Evolutionary conservation across 1,140 invertebrate genomes (phyloP), one percentile per base, ranked within the genome.

Genomic region (Drosophila bipectinata): DNA sequence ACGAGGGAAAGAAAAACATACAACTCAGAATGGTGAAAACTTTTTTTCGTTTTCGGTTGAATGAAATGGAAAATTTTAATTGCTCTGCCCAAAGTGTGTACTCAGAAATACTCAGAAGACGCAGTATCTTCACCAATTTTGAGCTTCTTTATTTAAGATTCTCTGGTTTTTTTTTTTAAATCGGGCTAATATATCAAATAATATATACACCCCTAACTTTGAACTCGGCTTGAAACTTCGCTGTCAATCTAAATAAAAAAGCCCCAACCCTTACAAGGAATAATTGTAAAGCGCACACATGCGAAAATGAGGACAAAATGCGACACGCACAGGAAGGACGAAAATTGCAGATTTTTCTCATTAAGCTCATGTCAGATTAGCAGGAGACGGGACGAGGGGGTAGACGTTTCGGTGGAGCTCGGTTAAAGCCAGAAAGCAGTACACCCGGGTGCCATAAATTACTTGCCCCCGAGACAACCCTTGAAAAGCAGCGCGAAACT

Each of bases 51-150:
- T 88, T 88, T 58, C 74, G 67, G 88, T 90, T 87, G 88, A 90
- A 74, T 88, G 88, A 88, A 88, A 88, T 90, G 88, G 88, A 90
- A 90, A 81, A 90, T 90, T 90, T 90, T 90, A 90, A 90, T 90
- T 90, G 88, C 88, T 88, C 18, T 64, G 41, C 39, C 24, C 24
- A 8, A 48, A 37, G 34, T 30, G 49, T 28, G 41, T 68, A 24
- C 24, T 18, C 21, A 67, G 8, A 8, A 37, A 12, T 14, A 12
- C 34, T 21, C 2, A 21, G 21, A 21, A n/a, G 37, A 6, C 18
- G 32, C 4, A 30, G 30, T 9, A 14, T 14, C 44, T n/a, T 14
- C 18, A 62, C 30, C 6, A 9, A 41, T n/a, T 41, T 8, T 9
- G 9, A 9, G 30, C 30, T 7, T 9, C 30, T 8, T 5, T n/a